Evolutionary conservation across 1,140 invertebrate genomes (phyloP), one percentile per base, ranked within the genome.

Genomic region (Eumaeus atala): DNA sequence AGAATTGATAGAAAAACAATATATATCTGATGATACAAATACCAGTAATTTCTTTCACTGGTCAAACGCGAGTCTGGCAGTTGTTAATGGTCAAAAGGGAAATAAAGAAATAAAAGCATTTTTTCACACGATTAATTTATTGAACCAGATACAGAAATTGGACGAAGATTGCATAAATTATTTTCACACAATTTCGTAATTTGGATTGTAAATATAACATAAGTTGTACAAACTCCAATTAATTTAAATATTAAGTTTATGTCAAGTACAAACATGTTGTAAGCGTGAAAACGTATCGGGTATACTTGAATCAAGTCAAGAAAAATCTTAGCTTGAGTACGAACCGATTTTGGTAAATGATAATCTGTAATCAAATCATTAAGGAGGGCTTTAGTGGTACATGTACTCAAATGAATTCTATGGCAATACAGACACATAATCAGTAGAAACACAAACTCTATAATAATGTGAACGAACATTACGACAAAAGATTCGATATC

Each of bases 171-270:
- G 21, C 21, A 28, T 28, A 28, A 2, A 28, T 28, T 28, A 28
- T 28, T 28, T 28, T 28, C 21, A 28, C 21, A 28, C 33, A 66
- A 67, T 49, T 72, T 54, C 9, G 64, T 61, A n/a, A 73, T 48
- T 65, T 74, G 74, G 21, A 73, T 65, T 44, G 70, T 61, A 28
- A 79, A 58, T 44, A 79, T 72, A 35, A 77, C 64, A 18, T 72
- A 75, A 0, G 70, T 72, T 9, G 74, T 71, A 14, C 65, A 50
- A 10, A 77, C 62, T 57, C 69, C 72, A 16, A 79, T 59, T 59
- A 75, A 77, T 35, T 74, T 75, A 9, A 75, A 44, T 53, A 76
- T 62, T 10, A 79, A 35, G 9, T 69, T 66, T 21, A 74, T 63
- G 48, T 79, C 63, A 7, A 79, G 62, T 9, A 64, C 58, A 47